Base-by-base conservation (phyloP, 2,888 invertebrate species). In the Campoletis raptor region DNA sequence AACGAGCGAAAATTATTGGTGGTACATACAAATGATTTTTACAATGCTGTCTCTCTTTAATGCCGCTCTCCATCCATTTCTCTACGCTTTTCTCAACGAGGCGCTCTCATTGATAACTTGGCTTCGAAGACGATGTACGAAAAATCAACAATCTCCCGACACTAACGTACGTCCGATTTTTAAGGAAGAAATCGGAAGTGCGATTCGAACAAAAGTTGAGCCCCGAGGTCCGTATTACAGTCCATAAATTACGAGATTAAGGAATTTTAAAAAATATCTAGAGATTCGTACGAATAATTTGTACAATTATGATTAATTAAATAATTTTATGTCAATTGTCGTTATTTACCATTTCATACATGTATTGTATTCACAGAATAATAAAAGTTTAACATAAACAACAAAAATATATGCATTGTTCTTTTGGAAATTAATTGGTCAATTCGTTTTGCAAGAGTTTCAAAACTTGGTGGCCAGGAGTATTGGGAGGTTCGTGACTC, bases 71-170 rank as follows among this genome's bases (percentile, higher is more conserved):
- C 96, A 96, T 94, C 96, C 96, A 0, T 94, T 96, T 73, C 92
- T 96, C 42, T 96, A 96, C 88, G 95, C 96, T 2, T 96, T 96
- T 88, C 92, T 96, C 9, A 95, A 95, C 52, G 95, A 95, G 89
- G 95, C 96, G 5, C 87, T 92, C n/a, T 91, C 91, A 0, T 74
- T 88, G 24, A 77, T 86, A 15, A 21, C 86, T 9, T 89, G 90
- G 88, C 66, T 89, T 0, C 76, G 83, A n/a, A 77, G 80, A 5
- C 81, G 85, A 45, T 88, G 81, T 54, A 57, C 69, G 30, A 84
- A n/a, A 73, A 85, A 67, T 10, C 64, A 67, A 6, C 54, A 48
- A 36, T 21, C 85, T 7, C 66, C 81, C 0, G 15, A 81, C 37
- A 57, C 74, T 42, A n/a, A 10, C 12, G 10, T 18, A 12, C 52